These are phyloP conservation scores for Neodiprion pinetum DNA, from an alignment of 1,140 invertebrate genomes.

Conservation along the genomic window DNA sequence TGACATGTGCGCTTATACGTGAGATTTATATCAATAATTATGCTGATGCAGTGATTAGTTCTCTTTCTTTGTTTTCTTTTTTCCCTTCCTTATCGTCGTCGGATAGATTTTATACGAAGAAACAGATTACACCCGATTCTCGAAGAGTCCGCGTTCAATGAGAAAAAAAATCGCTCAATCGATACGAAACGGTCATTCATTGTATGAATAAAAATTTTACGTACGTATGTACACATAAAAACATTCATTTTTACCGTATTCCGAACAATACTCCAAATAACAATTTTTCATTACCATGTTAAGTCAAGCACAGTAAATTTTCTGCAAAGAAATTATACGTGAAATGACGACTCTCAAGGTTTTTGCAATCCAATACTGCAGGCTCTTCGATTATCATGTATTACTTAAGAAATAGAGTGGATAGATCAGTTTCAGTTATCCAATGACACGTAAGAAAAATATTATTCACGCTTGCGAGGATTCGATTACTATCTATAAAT, in stretches of 20 bases:
- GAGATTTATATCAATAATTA: not conserved
- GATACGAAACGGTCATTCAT: not conserved
- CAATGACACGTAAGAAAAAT: constrained; percentile 45
- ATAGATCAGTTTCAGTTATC: constrained; percentile 9
- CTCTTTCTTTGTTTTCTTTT: constrained; percentile 2
- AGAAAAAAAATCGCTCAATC: not conserved
- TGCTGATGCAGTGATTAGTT: constrained; percentile 24
- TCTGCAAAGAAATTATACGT: not conserved
- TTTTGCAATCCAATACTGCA: constrained; percentile 9
- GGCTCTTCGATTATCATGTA: constrained; percentile 8
- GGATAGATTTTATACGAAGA: not conserved
- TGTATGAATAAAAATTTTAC: not conserved
- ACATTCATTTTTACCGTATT: not conserved
- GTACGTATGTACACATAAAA: not conserved
- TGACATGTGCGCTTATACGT: constrained; percentile 37
- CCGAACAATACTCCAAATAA: constrained; percentile 3
- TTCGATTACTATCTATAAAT: constrained; percentile 17
- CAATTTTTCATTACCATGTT: not conserved
- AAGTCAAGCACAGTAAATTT: not conserved
- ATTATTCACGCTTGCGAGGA: constrained; percentile 30
- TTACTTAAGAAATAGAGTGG: constrained; percentile 36
- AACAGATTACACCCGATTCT: not conserved
- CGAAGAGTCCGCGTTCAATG: not conserved
- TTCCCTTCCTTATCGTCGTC: not conserved
- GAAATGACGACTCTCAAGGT: not conserved